phyloP scores from a whole-genome alignment of 37 sponge, comb jelly and placozoan species.

The Ianthella basta region DNA sequence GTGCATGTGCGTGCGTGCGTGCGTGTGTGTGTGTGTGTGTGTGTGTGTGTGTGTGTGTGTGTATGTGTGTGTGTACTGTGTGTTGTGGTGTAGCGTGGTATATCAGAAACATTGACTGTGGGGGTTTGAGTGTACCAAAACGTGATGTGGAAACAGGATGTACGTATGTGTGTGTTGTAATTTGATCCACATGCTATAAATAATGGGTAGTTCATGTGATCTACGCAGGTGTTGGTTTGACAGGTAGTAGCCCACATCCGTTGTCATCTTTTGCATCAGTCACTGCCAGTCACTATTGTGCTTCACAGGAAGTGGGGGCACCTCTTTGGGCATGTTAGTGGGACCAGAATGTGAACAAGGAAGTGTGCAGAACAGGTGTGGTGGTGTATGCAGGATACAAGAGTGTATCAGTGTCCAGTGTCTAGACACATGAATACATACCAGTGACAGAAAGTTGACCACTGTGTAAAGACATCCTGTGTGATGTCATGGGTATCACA shows the following conservation, averaged over 20 bases:
- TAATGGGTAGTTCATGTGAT: background rate
- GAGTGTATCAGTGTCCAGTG: no score
- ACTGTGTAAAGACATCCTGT: no score
- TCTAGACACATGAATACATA: no score
- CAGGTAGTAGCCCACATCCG: no score
- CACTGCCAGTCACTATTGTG: no score
- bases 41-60: slow-evolving; percentile 1
- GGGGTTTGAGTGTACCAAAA: background rate
- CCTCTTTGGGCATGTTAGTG: no score
- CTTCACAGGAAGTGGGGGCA: no score
- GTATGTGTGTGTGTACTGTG: background rate
- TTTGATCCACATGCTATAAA: background rate
- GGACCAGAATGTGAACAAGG: background rate
- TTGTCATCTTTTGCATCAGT: no score
- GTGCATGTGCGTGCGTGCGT: background rate
- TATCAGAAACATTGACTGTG: background rate
- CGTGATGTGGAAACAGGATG: background rate
- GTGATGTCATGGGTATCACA: no score
- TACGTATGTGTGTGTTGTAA: slow-evolving; percentile 1
- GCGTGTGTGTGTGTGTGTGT: background rate
- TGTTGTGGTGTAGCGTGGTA: no score
- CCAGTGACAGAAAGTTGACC: no score
- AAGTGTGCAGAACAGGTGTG: background rate
- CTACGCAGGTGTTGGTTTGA: background rate
- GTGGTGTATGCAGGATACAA: background rate